These are phyloP conservation scores for Polymixis lichenea DNA, from an alignment of 2,888 invertebrate species.

Conservation along the genomic window DNA sequence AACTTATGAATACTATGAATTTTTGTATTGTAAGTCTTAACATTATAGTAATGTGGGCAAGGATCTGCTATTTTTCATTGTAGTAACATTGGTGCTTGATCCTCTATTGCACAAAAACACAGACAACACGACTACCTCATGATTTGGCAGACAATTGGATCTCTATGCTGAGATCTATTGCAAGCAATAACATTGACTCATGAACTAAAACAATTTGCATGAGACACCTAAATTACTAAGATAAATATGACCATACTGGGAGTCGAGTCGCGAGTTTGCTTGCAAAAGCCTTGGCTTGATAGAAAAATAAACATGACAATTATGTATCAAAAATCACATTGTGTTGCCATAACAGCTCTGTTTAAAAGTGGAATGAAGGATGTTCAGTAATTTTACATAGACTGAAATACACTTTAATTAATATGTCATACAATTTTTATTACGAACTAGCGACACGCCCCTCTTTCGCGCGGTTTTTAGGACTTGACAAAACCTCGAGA, in stretches of 20 bases:
- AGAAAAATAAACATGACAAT: slow-evolving; percentile 60
- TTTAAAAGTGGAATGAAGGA: slow-evolving; percentile 59
- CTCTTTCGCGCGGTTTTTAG: too few relatives aligned
- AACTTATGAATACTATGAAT: slow-evolving; percentile 63
- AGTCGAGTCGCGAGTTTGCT: slow-evolving; percentile 52
- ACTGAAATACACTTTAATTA: slow-evolving; percentile 13
- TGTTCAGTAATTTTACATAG: slow-evolving; percentile 37
- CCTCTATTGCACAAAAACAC: slow-evolving; percentile 76
- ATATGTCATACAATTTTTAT: slow-evolving; percentile 2
- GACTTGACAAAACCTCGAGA: neutral
- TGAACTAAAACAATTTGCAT: slow-evolving; percentile 32
- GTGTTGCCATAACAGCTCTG: slow-evolving; percentile 62
- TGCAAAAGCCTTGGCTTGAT: slow-evolving; percentile 55
- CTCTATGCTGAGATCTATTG: slow-evolving; percentile 55
- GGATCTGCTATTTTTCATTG: slow-evolving; percentile 61
- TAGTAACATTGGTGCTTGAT: slow-evolving; percentile 76
- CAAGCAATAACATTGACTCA: slow-evolving; percentile 52
- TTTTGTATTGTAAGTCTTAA: slow-evolving; percentile 62
- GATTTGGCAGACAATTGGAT: slow-evolving; percentile 84
- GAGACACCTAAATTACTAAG: slow-evolving; percentile 27
- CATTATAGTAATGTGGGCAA: slow-evolving; percentile 53
- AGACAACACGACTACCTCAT: slow-evolving; percentile 86
- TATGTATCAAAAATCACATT: slow-evolving; percentile 55
- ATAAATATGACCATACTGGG: slow-evolving; percentile 25
- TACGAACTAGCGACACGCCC: too few relatives aligned